phyloP scores from a whole-genome alignment of 2,888 invertebrate genomes.

The Eupelmus urozonus region DNA sequence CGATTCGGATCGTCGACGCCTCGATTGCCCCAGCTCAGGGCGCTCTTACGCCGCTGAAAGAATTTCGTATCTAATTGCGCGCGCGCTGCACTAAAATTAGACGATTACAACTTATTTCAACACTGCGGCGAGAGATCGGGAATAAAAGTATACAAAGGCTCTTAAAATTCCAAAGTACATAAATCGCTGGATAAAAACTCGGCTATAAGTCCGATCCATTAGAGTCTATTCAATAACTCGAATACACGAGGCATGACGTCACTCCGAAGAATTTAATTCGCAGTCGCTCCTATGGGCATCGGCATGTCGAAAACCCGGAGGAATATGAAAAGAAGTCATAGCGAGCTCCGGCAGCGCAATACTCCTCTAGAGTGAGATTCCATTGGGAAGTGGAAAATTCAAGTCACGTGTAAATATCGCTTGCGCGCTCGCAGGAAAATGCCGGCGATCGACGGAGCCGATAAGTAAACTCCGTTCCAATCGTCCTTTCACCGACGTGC shows the following conservation, averaged over 20 bases:
- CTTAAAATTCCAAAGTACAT: conserved; percentile 1
- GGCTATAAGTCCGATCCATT: conserved; percentile 21
- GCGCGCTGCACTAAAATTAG: background rate
- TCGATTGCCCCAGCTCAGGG: background rate
- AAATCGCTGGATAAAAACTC: conserved; percentile 23
- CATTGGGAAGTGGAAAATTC: conserved; percentile 52
- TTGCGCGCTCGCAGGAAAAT: conserved; percentile 41
- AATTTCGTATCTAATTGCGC: conserved; percentile 1
- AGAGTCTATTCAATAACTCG: conserved; percentile 17
- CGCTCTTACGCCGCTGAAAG: background rate
- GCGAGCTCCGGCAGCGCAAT: background rate
- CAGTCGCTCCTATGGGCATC: background rate
- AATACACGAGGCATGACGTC: conserved; percentile 9
- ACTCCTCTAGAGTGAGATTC: conserved; percentile 44
- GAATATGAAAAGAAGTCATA: too few species aligned
- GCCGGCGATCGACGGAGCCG: conserved; percentile 52
- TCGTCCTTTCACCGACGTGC: conserved; percentile 55
- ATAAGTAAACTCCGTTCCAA: conserved; percentile 54
- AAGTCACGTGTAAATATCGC: conserved; percentile 50
- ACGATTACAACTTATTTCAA: too few species aligned
- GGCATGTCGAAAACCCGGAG: conserved; percentile 19
- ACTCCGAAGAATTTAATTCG: conserved; percentile 19
- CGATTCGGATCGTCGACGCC: conserved; percentile 21
- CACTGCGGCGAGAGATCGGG: too few species aligned
- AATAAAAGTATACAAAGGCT: background rate